Evolutionary conservation across 2,888 invertebrate genomes (phyloP), one percentile per base, ranked within the genome.

Genomic region (Ganaspis brasiliensis): DNA sequence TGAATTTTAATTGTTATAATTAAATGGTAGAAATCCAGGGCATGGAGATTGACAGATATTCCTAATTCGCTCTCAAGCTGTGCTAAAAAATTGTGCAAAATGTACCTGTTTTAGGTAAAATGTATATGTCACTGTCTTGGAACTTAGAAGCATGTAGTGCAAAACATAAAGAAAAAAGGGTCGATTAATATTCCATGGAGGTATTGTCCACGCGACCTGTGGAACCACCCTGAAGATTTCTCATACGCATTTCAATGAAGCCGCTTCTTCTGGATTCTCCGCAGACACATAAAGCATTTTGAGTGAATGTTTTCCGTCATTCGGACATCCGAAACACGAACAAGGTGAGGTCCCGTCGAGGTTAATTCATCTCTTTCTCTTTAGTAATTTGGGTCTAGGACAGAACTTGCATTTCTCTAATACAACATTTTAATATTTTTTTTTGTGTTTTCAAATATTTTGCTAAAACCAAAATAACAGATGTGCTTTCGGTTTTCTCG

Each of bases 121-220:
- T n/a, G n/a, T n/a, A n/a, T n/a, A n/a, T n/a, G n/a, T n/a, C n/a
- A n/a, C n/a, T n/a, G n/a, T 31, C 6, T 31, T 31, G 31, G 31
- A 6, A 31, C 31, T 31, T 31, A 31, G 31, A 31, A 31, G 6
- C 1, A 19, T n/a, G 16, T 16, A 19, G 52, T 19, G 19, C 16
- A 52, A 52, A 52, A 40, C 19, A 63, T 63, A n/a, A 67, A 40
- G 73, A 59, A 73, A 76, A 70, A 78, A 77, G 74, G 71, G 78
- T 73, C 82, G 81, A 80, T 90, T 88, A 87, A 88, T 89, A 91
- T 91, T 91, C 91, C 82, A 79, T 78, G 79, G 80, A 84, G 83
- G 88, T 87, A 82, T 83, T 80, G 86, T 90, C 89, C 90, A 90
- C 90, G 90, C 90, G 90, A 90, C 90, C 84, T 79, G 78, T 73